Conservation (phyloP, 2,797 vertebrate species). For the Hoplostethus mediterraneus region DNA sequence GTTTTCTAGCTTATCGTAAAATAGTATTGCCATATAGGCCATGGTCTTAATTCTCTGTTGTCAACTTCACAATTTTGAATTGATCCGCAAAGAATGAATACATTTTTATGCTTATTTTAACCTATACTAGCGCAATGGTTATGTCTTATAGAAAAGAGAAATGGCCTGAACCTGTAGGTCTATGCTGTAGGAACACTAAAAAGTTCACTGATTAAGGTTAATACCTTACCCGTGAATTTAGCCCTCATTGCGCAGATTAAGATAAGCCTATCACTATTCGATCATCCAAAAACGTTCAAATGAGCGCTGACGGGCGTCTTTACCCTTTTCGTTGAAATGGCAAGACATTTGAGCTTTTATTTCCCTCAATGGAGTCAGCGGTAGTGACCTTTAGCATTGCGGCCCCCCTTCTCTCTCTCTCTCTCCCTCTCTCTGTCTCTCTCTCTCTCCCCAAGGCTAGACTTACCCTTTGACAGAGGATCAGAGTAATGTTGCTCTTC, state of each 20-base stretch:
- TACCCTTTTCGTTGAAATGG: constrained; percentile 79
- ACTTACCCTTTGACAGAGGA: constrained; percentile 75
- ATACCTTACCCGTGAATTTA: constrained; percentile 3
- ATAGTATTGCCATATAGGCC: too few species aligned
- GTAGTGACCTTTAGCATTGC: constrained; percentile 71
- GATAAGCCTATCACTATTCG: constrained; percentile 41
- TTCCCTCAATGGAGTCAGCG: constrained; percentile 72
- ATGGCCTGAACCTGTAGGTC: background rate
- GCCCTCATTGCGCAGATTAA: constrained; percentile 21
- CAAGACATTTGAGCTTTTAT: constrained; percentile 81
- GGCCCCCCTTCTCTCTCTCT: background rate
- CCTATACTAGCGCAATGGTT: background rate
- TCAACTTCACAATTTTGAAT: too few species aligned
- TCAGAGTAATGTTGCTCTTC: constrained; percentile 65
- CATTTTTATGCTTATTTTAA: too few species aligned
- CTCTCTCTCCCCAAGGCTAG: constrained; percentile 52
- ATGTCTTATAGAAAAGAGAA: background rate
- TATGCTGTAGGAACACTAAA: too few species aligned
- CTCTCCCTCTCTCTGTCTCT: background rate
- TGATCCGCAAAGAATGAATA: too few species aligned
- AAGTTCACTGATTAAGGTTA: background rate
- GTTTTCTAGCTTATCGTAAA: too few species aligned
- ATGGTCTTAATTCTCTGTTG: too few species aligned
- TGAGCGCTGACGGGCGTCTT: constrained; percentile 74
- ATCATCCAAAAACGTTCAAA: constrained; percentile 67